Base-by-base conservation (phyloP, 2,888 invertebrate genomes). In the Thysanoteuthis rhombus region DNA sequence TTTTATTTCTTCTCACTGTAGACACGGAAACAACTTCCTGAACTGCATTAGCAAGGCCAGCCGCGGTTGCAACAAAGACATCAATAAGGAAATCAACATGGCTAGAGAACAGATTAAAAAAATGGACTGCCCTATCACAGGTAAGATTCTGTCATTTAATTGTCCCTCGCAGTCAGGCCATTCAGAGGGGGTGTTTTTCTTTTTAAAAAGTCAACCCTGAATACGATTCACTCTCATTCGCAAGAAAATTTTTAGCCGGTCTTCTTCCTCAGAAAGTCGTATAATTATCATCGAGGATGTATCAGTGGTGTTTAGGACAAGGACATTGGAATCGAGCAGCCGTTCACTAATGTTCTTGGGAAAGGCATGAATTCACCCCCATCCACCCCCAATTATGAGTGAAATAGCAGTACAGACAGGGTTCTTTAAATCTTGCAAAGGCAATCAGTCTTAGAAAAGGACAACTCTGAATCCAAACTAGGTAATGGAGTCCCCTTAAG, bases 61-160 rank as follows among this genome's bases (percentile, higher is more conserved):
- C n/a, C 75, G 75, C 36, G 75, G 75, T 36, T 75, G 75, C 75
- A 75, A 75, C 75, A 75, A 75, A 75, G 75, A 75, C n/a, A 75
- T 75, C 75, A 75, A 25, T 12, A 75, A n/a, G n/a, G 75, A 75
- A n/a, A 75, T 75, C 75, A 75, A 75, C 75, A n/a, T 75, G 75
- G 75, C 75, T 36, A 75, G 75, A 75, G 75, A 75, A 75, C 75
- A 75, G 75, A 75, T 75, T 75, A 75, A 36, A 75, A 75, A 75
- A 75, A n/a, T 75, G 75, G n/a, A 75, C n/a, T 75, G 75, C n/a
- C 75, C 75, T 75, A 75, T 75, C n/a, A 75, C 75, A 75, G 75
- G 75, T 75, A n/a, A 75, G 75, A n/a, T n/a, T n/a, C n/a, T n/a
- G n/a, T n/a, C n/a, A n/a, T n/a, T n/a, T n/a, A n/a, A n/a, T n/a